Conservation (phyloP, 2,113 vertebrate genomes). For the Oxyruncus cristatus region DNA sequence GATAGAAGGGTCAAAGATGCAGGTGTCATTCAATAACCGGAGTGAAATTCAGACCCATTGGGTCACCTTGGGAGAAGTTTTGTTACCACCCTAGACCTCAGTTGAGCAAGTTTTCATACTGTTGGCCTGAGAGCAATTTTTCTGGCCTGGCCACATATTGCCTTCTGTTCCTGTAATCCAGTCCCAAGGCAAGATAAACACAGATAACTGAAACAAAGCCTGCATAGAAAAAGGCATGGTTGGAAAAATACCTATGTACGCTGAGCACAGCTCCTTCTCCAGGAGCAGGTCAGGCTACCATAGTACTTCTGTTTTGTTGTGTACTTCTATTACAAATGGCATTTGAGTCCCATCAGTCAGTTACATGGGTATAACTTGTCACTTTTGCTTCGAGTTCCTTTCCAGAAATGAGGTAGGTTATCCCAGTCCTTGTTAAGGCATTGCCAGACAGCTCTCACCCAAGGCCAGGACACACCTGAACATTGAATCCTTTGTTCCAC, state of each 20-base stretch:
- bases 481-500: background rate
- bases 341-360: rapidly evolving
- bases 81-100: background rate
- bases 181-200: background rate
- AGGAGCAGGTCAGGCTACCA: background rate
- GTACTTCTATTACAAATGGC: background rate
- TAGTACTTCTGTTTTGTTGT: background rate
- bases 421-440: background rate
- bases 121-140: background rate
- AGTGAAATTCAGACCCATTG: background rate
- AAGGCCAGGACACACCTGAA: background rate
- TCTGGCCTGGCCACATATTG: background rate
- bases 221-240: background rate
- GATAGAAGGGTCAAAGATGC: background rate
- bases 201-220: background rate
- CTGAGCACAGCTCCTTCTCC: background rate
- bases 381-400: background rate
- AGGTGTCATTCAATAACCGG: background rate
- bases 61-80: background rate
- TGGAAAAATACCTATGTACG: background rate
- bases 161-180: background rate
- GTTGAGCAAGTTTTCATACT: background rate
- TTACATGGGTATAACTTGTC: background rate
- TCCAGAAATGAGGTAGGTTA: background rate
- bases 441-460: background rate